A percentile compares a stretch with the other conserved stretches of the same genome.
These are phyloP conservation scores for Tipula helvola DNA, from an alignment of 2,888 invertebrate species.

Conservation along the genomic window DNA sequence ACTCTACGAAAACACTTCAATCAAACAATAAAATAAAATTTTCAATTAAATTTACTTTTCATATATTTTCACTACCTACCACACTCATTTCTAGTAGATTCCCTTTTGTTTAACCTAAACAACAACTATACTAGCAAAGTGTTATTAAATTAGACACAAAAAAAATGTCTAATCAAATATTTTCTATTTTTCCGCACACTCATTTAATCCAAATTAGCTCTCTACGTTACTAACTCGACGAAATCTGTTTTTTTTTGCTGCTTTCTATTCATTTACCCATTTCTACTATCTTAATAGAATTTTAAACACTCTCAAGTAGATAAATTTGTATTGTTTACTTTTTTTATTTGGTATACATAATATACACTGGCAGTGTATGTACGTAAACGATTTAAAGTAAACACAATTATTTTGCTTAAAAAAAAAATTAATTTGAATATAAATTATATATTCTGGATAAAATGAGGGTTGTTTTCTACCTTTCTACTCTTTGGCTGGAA, in stretches of 20 bases:
- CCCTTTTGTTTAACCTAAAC: background rate
- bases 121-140: background rate
- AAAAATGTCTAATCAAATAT: background rate
- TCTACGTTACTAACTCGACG: background rate
- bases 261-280: background rate
- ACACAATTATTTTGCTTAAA: background rate
- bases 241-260: background rate
- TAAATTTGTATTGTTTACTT: background rate
- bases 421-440: background rate
- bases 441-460: background rate
- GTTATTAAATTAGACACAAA: background rate
- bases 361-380: background rate
- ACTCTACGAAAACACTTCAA: background rate
- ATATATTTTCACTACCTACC: background rate
- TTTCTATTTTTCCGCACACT: background rate
- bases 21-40: background rate
- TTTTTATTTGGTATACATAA: background rate
- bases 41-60: background rate
- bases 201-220: background rate
- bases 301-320: constrained; percentile 4
- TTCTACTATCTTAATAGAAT: background rate
- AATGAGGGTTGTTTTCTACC: background rate
- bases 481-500: background rate
- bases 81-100: background rate
- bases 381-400: background rate